Conservation (phyloP, 1,140 invertebrate genomes). For the Triops longicaudatus region DNA sequence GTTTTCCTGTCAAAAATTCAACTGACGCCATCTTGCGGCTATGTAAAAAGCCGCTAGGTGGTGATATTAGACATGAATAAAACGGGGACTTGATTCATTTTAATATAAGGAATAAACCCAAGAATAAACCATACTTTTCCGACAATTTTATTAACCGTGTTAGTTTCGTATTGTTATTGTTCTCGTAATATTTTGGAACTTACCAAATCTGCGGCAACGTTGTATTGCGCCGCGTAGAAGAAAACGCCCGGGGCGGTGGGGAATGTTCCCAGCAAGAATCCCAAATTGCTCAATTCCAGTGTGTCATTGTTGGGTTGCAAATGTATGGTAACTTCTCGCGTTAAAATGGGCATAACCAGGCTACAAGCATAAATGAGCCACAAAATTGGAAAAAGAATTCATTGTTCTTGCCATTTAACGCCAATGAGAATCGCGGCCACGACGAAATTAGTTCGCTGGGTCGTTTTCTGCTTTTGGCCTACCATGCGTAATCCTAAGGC, state of each 20-base stretch:
- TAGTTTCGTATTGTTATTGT: too few relatives aligned
- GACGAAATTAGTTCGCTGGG: constrained; percentile 37
- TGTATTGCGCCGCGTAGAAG: constrained; percentile 83
- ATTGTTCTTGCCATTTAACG: constrained; percentile 36
- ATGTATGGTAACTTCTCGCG: constrained; percentile 71
- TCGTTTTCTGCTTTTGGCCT: not conserved
- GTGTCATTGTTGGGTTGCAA: constrained; percentile 64
- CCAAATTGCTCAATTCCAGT: constrained; percentile 75
- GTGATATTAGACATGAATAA: too few relatives aligned
- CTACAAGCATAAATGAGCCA: constrained; percentile 43
- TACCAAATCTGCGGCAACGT: constrained; percentile 75
- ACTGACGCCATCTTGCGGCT: too few relatives aligned
- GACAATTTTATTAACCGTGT: too few relatives aligned
- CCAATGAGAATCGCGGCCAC: constrained; percentile 41
- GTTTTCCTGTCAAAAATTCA: too few relatives aligned
- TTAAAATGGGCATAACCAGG: constrained; percentile 74
- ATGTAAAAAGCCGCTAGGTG: too few relatives aligned
- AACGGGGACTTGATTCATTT: too few relatives aligned
- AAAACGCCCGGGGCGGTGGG: constrained; percentile 90
- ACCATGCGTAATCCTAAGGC: constrained; percentile 45
- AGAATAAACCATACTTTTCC: too few relatives aligned
- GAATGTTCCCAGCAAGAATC: constrained; percentile 92
- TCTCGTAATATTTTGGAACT: too few relatives aligned
- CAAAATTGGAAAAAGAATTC: not conserved
- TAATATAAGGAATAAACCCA: too few relatives aligned